Conservation (phyloP, 2,888 invertebrate species). For the Drosophila mimetica region DNA sequence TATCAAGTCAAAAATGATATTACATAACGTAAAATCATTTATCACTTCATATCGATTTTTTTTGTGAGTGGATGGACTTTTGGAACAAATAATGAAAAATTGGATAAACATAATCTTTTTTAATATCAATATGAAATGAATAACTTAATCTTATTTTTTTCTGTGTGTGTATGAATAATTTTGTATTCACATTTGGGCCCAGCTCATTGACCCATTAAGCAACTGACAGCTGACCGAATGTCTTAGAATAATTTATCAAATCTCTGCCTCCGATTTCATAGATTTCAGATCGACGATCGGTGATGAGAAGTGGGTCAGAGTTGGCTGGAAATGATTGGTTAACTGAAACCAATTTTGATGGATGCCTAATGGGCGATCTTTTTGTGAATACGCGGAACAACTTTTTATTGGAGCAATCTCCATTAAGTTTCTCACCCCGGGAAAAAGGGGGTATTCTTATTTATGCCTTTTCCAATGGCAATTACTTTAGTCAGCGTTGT, state of each 20-base stretch:
- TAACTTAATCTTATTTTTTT: no score
- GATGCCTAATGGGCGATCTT: not conserved
- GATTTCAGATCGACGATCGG: conserved; percentile 6
- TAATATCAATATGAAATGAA: no score
- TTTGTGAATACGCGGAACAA: not conserved
- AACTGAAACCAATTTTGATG: conserved; percentile 20
- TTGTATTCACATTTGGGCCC: conserved; percentile 24
- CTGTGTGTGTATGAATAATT: conserved; percentile 41
- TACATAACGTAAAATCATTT: no score
- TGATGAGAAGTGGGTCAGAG: conserved; percentile 34
- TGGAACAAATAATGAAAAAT: no score
- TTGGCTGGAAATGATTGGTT: conserved; percentile 22
- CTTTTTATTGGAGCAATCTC: conserved; percentile 19
- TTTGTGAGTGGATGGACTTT: no score
- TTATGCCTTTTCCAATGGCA: conserved; percentile 30
- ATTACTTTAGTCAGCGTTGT: conserved; percentile 25
- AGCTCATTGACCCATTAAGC: conserved; percentile 44
- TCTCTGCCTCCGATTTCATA: conserved; percentile 3
- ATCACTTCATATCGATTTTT: no score
- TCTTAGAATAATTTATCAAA: conserved; percentile 26
- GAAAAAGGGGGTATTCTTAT: conserved; percentile 13
- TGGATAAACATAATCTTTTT: no score
- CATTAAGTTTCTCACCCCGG: conserved; percentile 18
- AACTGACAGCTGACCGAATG: conserved; percentile 41
- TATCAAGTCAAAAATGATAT: no score